These are phyloP conservation scores for Sinodicranocentrus sp. DNA, from an alignment of 2,888 invertebrate genomes.

Conservation along the genomic window DNA sequence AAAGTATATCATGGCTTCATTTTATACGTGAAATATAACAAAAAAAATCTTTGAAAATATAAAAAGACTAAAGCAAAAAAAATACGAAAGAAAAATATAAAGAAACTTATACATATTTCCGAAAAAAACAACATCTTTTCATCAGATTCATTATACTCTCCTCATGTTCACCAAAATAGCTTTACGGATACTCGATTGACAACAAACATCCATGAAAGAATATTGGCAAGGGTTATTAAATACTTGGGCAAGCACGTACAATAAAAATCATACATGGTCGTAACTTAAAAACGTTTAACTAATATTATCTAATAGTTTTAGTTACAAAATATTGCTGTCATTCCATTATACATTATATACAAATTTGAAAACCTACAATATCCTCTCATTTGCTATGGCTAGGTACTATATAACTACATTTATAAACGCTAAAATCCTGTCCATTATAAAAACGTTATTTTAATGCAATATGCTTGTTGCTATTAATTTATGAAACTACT, in stretches of 20 bases:
- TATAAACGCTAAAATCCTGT: neutral
- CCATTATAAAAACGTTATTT: neutral
- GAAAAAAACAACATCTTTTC: neutral
- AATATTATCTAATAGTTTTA: neutral
- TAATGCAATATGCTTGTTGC: conserved; percentile 3
- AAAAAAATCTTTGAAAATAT: no score
- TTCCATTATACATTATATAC: conserved; percentile 18
- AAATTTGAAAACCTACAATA: neutral
- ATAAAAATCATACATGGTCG: neutral
- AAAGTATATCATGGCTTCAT: no score
- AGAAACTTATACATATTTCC: neutral
- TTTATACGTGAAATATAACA: no score
- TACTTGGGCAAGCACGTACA: conserved; percentile 16
- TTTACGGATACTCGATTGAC: conserved; percentile 5
- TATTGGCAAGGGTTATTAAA: conserved; percentile 25
- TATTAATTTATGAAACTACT: conserved; percentile 33
- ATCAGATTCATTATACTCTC: conserved; percentile 17
- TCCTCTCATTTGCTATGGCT: neutral
- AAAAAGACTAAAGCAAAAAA: neutral
- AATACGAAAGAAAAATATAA: neutral
- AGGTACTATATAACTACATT: neutral
- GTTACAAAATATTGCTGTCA: neutral
- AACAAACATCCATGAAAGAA: conserved; percentile 2
- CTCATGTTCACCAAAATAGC: conserved; percentile 14
- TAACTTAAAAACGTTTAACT: conserved; percentile 3